Evolutionary conservation across 2,113 vertebrate genomes (phyloP), one percentile per base, ranked within the genome.

Genomic region (Lampris megalopsis): DNA sequence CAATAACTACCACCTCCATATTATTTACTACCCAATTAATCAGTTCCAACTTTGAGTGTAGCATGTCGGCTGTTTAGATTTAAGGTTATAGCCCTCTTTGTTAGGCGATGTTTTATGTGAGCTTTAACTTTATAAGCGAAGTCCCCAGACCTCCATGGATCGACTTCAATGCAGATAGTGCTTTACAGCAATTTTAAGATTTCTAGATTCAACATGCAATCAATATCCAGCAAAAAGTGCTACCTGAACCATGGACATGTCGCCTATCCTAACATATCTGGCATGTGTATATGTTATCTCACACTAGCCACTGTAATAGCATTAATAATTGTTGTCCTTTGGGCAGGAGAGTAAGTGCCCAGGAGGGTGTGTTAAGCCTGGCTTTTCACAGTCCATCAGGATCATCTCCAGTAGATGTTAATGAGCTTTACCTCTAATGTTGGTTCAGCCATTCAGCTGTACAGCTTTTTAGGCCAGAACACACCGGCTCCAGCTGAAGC

Each of bases 311-410:
- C 40, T 57, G 40, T 11, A n/a, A 57, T 56, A 45, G 68, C 62
- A 69, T 83, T 86, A 73, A 80, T 85, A 82, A 80, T 72, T 1
- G 59, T 59, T 74, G 75, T 81, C 79, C 79, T 69, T 73, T 64
- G 79, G 24, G 24, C 24, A 47, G 61, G 62, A 63, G 62, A 6
- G n/a, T 43, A 24, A 6, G 7, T 48, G 45, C 83, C 80, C 79
- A 38, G 81, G 62, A 84, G 84, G 84, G 87, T 88, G 86, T 86
- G 87, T 80, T 90, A 89, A 92, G 86, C 89, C 79, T 36, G 83
- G 89, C 81, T 92, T 91, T 91, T 90, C 88, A 91, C 89, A 84
- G 91, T 79, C 79, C 82, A 82, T 90, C 88, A 88, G 86, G 83
- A 89, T 89, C 82, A 90, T 91, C 89, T 86, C 73, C 57, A 61